Percentiles rank a stretch among this genome's conserved stretches.
phyloP scores from a whole-genome alignment of 2,113 vertebrate genomes.

The Chaenogobius annularis region DNA sequence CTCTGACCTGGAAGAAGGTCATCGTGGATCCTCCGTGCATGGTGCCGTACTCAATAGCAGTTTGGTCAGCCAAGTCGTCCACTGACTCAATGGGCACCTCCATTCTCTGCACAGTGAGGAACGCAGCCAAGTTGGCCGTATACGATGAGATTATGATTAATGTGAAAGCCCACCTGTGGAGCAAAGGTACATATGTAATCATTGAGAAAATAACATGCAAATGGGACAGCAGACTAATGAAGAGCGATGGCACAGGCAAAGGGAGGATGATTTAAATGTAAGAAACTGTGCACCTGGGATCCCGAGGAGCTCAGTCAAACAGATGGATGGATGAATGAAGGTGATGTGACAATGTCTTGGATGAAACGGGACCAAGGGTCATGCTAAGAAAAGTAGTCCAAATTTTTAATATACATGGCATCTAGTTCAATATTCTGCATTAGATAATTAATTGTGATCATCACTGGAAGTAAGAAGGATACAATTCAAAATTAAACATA shows the following conservation, averaged over 20 bases:
- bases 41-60: constrained; percentile 94
- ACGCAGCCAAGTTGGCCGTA: constrained; percentile 95
- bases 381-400: constrained; percentile 18
- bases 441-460: not conserved
- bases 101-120: constrained; percentile 96
- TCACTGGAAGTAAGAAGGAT: not conserved
- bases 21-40: constrained; percentile 98
- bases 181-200: constrained; percentile 44
- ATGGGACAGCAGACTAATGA: constrained; percentile 25
- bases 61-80: constrained; percentile 97
- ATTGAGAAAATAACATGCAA: constrained; percentile 39
- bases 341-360: constrained; percentile 27
- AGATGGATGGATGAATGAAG: constrained; percentile 32
- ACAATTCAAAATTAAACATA: not conserved
- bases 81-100: constrained; percentile 97
- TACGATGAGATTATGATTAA: constrained; percentile 99
- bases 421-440: not conserved
- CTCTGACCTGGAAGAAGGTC: constrained; percentile 97
- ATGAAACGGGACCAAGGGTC: constrained; percentile 22
- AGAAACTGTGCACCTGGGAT: constrained; percentile 41
- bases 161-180: constrained; percentile 94
- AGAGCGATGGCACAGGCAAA: constrained; percentile 38
- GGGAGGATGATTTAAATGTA: constrained; percentile 17
- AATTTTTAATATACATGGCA: constrained; percentile 11
- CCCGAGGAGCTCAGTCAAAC: constrained; percentile 29